A percentile compares a stretch with the other conserved stretches of the same genome.
Evolutionary conservation across 2,888 invertebrate genomes (phyloP).

Genomic region (Chrysolina americana): DNA sequence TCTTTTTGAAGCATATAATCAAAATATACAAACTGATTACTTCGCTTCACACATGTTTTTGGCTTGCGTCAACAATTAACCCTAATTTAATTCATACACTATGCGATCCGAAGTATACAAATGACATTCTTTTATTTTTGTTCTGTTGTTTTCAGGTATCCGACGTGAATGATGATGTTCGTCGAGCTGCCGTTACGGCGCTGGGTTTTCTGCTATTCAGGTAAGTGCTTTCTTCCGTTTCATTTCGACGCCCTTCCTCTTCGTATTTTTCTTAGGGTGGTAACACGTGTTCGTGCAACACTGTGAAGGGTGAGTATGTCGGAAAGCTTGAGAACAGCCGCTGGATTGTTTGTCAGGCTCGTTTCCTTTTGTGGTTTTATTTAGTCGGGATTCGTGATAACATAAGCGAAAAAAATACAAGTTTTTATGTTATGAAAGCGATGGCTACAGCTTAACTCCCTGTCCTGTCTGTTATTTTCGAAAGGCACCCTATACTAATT

Average conservation of each 20-base stretch:
- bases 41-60: no score
- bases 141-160: conserved; percentile 74
- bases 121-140: not conserved
- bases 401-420: no score
- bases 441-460: no score
- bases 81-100: not conserved
- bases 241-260: not conserved
- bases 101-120: not conserved
- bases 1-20: no score
- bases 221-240: conserved; percentile 66
- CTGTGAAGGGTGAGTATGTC: not conserved
- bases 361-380: no score
- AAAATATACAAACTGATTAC: no score
- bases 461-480: no score
- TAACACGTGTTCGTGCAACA: not conserved
- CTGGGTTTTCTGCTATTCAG: conserved; percentile 97
- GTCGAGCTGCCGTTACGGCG: conserved; percentile 98
- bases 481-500: no score
- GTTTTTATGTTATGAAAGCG: no score
- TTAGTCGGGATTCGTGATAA: no score
- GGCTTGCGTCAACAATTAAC: no score
- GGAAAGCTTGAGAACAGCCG: not conserved
- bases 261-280: conserved; percentile 1
- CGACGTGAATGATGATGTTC: conserved; percentile 99
- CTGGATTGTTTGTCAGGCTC: not conserved